Percentiles rank a stretch among this genome's conserved stretches.
Conservation (phyloP, 2,113 vertebrate genomes). For the Spea multiplicata region DNA sequence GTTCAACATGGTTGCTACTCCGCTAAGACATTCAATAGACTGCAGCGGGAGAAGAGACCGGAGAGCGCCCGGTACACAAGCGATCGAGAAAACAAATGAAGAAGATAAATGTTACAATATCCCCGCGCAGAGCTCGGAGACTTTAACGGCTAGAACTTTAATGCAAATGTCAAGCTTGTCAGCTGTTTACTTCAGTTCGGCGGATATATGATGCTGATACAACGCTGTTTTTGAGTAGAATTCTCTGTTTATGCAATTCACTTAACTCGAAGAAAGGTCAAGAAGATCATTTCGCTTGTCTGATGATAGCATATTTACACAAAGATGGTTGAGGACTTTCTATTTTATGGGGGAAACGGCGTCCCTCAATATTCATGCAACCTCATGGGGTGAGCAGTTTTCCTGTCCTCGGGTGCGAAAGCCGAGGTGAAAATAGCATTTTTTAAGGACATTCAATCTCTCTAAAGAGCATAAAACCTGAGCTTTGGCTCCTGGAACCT, state of each 20-base stretch:
- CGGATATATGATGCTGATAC: neutral
- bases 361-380: neutral
- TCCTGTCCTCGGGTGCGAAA: neutral
- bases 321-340: neutral
- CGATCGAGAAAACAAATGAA: conserved; percentile 4
- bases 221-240: neutral
- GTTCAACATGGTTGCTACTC: neutral
- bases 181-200: neutral
- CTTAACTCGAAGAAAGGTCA: conserved; percentile 13
- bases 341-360: neutral
- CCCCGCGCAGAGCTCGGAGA: neutral
- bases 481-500: neutral
- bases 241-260: conserved; percentile 1
- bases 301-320: neutral
- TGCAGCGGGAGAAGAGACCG: neutral
- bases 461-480: neutral
- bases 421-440: neutral
- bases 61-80: neutral
- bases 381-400: neutral
- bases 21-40: neutral
- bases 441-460: neutral
- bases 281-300: neutral
- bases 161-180: conserved; percentile 27
- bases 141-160: neutral
- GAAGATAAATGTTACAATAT: conserved; percentile 17